A percentile compares a stretch with the other conserved stretches of the same genome.
These are phyloP conservation scores for Tympanoctomys barrerae DNA, from an alignment of 2,797 vertebrate genomes.

Conservation along the genomic window DNA sequence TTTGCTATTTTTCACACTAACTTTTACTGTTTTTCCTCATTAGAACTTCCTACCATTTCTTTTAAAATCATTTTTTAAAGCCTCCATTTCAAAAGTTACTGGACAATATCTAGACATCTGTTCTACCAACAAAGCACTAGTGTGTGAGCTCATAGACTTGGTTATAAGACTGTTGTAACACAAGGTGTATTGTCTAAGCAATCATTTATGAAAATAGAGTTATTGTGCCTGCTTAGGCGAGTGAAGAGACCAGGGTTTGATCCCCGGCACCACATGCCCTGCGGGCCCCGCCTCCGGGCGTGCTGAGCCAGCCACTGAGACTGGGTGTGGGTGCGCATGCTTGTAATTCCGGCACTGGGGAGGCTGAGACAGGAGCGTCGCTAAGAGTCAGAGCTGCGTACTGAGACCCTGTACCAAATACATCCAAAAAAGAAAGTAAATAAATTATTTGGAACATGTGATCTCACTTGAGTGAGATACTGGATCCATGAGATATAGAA, in stretches of 20 bases:
- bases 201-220: background rate
- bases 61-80: slow-evolving; percentile 18
- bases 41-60: background rate
- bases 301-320: no score
- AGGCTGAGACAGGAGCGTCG: no score
- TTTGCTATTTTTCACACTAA: background rate
- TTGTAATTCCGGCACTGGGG: no score
- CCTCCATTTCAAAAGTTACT: slow-evolving; percentile 28
- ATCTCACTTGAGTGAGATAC: background rate
- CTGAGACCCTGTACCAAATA: no score
- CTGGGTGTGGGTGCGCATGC: no score
- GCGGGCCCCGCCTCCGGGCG: no score
- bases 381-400: no score
- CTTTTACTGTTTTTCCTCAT: background rate
- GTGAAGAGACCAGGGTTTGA: no score
- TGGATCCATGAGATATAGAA: background rate
- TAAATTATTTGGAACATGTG: background rate
- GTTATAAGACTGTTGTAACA: background rate
- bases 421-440: background rate
- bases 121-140: background rate
- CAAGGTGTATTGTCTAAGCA: background rate
- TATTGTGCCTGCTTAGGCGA: no score
- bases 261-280: no score
- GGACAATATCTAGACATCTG: background rate
- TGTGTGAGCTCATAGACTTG: background rate